phyloP scores from a whole-genome alignment of 2,113 vertebrate genomes.

The Campylomormyrus tamandua region DNA sequence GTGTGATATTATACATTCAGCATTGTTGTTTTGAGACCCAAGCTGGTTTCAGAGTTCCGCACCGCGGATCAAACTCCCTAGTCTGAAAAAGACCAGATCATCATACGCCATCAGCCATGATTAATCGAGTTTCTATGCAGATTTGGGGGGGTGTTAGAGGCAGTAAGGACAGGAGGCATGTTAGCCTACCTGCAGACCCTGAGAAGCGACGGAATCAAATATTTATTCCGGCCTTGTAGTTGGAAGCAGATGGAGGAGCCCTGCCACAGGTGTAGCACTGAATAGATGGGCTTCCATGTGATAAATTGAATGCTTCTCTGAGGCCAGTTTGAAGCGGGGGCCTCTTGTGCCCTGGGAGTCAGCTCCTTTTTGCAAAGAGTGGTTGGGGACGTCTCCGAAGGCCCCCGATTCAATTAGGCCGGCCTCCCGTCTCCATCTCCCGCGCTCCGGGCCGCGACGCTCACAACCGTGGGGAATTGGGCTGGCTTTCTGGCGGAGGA shows the following conservation, averaged over 20 bases:
- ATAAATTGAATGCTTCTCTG: conserved; percentile 45
- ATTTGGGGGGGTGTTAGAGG: not conserved
- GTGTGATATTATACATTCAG: not conserved
- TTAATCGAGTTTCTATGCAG: not conserved
- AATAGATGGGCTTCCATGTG: conserved; percentile 22
- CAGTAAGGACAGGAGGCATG: not conserved
- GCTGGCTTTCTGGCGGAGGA: conserved; percentile 39
- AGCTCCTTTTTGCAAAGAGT: conserved; percentile 47
- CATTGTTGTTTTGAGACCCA: not conserved
- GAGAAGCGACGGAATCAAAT: not conserved
- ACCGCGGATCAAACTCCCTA: not conserved
- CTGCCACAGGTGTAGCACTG: not conserved
- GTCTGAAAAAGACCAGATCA: not conserved
- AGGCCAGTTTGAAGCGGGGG: conserved; percentile 45
- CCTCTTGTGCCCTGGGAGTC: conserved; percentile 43
- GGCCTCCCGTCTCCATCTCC: conserved; percentile 47
- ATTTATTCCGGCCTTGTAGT: not conserved
- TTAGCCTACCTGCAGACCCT: not conserved
- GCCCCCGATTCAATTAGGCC: conserved; percentile 49
- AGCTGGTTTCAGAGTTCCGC: not conserved
- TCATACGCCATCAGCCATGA: not conserved
- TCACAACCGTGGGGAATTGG: conserved; percentile 53
- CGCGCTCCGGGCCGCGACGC: conserved; percentile 47
- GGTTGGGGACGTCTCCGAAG: conserved; percentile 54
- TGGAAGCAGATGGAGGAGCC: not conserved